Evolutionary conservation across 1,140 invertebrate genomes (phyloP).

Genomic region (Dendrolimus punctatus): DNA sequence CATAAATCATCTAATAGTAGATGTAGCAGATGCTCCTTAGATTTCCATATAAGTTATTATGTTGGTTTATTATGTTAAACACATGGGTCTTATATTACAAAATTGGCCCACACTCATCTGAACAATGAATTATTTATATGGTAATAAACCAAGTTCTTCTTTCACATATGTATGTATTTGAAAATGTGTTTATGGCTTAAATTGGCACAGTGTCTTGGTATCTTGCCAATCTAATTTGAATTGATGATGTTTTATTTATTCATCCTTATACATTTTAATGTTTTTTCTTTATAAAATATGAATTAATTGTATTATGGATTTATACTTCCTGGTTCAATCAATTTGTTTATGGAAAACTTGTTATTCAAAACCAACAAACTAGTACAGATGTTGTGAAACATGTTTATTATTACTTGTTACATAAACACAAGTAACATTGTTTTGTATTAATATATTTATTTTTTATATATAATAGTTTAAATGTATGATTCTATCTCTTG

Average conservation of each 20-base stretch:
- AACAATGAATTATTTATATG: not conserved
- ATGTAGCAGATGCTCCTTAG: not conserved
- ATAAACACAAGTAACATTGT: too few relatives aligned
- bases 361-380: too few relatives aligned
- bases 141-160: conserved; percentile 1
- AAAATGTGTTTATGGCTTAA: not conserved
- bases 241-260: conserved; percentile 4
- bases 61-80: not conserved
- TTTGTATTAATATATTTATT: too few relatives aligned
- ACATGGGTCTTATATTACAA: not conserved
- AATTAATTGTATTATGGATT: too few relatives aligned
- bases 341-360: too few relatives aligned
- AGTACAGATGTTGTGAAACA: too few relatives aligned
- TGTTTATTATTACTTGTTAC: too few relatives aligned
- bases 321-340: too few relatives aligned
- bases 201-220: conserved; percentile 4
- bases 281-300: conserved; percentile 4
- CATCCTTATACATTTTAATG: conserved; percentile 3
- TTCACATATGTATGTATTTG: conserved; percentile 5
- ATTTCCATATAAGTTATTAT: not conserved
- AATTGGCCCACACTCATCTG: not conserved
- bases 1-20: too few relatives aligned
- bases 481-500: too few relatives aligned
- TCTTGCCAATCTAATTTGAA: conserved; percentile 5
- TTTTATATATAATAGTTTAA: too few relatives aligned